Evolutionary conservation across 1,140 invertebrate species (phyloP).

Genomic region (Trinorchestia longiramus): DNA sequence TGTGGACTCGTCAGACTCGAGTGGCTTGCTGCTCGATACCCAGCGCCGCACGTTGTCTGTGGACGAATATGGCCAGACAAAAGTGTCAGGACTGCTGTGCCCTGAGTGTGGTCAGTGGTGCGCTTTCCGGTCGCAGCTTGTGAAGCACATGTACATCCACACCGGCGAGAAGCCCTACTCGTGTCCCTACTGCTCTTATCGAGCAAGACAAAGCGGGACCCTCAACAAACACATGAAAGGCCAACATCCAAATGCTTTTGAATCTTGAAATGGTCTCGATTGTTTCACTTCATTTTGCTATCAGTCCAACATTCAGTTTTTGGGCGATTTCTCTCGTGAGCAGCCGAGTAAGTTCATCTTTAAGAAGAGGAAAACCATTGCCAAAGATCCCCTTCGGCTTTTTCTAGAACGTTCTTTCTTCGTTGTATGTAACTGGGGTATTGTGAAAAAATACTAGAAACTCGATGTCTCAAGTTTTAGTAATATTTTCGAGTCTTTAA

Average conservation of each 20-base stretch:
- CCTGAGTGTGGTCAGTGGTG: constrained; percentile 47
- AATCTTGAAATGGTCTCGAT: not conserved
- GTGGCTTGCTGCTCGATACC: not conserved
- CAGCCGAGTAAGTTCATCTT: not conserved
- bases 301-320: not conserved
- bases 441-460: not conserved
- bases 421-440: not conserved
- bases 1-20: constrained; percentile 5
- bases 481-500: not conserved
- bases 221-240: constrained; percentile 50
- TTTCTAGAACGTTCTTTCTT: not conserved
- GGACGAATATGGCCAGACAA: not conserved
- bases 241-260: constrained; percentile 31
- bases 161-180: constrained; percentile 54
- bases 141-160: constrained; percentile 54
- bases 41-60: not conserved
- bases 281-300: not conserved
- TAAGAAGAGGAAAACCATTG: not conserved
- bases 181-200: constrained; percentile 42
- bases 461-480: not conserved
- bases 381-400: not conserved
- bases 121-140: constrained; percentile 28
- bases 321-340: not conserved
- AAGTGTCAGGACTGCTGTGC: not conserved
- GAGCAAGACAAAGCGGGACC: constrained; percentile 34